Base-by-base conservation (phyloP, 1,140 invertebrate species). In the Nebria ingens region DNA sequence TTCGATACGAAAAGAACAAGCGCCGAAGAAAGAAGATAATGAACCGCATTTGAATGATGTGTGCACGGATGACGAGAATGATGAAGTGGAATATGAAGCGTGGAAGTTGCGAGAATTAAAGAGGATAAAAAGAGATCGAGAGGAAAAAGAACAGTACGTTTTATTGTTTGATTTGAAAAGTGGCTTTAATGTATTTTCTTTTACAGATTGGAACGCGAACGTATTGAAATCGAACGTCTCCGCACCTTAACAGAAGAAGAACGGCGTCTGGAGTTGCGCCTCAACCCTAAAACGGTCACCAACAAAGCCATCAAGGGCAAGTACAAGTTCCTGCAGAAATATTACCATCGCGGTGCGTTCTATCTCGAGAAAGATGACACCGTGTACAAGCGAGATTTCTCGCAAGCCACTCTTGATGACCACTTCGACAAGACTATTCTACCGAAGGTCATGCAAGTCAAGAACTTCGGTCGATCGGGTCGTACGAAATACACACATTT, bases 381-480 rank as follows among this genome's bases (percentile, higher is more conserved):
- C 21, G 84, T 98, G 13, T 88, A 87, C 60, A 96, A 94, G 69
- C 80, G 96, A 68, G 95, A 99, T 69, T 98, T 97, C 70, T 93
- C 96, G 6, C 89, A 91, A 60, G 89, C 97, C 0, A 99, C 97
- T 0, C 72, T 99, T 56, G 97, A 99, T 65, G 97, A 99, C 83
- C 94, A 98, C 68, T 99, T 99, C 73, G 94, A 99, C 68, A 99
- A 99, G 73, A 96, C 95, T 42, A 89, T 98, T 60, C 69, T 99
- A 53, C 97, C 97, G 2, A 97, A 98, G 79, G 96, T 99, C 57
- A 99, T 99, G 97, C 97, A 99, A 79, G 97, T 99, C 0, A 99
- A 99, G 73, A 99, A 99, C 76, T 99, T 99, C 76, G 97, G 97
- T 15, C 83, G 97, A 13, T 97, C 96, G 57, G 96, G 96, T 19